A percentile compares a stretch with the other conserved stretches of the same genome.
phyloP scores from a whole-genome alignment of 1,140 invertebrate genomes.

The Scylla paramamosain region DNA sequence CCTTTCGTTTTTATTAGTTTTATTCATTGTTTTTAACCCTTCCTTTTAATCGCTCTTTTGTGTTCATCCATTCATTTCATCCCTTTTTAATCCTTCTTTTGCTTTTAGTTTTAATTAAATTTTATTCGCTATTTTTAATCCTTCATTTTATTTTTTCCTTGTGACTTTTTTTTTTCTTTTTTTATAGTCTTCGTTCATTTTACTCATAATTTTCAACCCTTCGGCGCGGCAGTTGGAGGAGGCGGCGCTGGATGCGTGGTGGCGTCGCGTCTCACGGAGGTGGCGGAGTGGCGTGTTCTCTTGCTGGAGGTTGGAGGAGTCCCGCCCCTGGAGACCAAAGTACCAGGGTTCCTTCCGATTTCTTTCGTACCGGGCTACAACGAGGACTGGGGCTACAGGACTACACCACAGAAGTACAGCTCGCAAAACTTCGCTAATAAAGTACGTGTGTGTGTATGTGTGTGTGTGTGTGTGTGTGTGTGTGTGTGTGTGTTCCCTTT shows the following conservation, averaged over 20 bases:
- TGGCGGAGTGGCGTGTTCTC: constrained; percentile 76
- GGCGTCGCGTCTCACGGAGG: constrained; percentile 78
- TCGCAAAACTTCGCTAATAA: constrained; percentile 50
- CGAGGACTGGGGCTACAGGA: constrained; percentile 53
- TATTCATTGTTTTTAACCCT: too few relatives aligned
- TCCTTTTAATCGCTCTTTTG: too few relatives aligned
- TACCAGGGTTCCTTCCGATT: constrained; percentile 46
- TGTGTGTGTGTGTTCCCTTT: too few relatives aligned
- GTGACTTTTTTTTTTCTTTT: too few relatives aligned
- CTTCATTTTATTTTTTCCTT: too few relatives aligned
- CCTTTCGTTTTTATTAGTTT: too few relatives aligned
- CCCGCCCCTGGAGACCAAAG: constrained; percentile 52
- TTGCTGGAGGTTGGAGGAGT: constrained; percentile 79
- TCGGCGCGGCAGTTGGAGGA: constrained; percentile 67
- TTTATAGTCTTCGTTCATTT: too few relatives aligned
- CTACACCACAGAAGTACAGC: constrained; percentile 55
- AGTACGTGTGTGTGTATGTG: constrained; percentile 27
- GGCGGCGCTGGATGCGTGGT: constrained; percentile 78
- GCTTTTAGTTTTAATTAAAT: too few relatives aligned
- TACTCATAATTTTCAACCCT: too few relatives aligned
- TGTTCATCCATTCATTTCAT: too few relatives aligned
- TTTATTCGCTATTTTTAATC: too few relatives aligned
- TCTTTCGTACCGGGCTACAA: background rate
- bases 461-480: background rate
- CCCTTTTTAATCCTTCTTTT: too few relatives aligned